Conservation (phyloP, 2,888 invertebrate genomes). For the Pantelozetes paolii region DNA sequence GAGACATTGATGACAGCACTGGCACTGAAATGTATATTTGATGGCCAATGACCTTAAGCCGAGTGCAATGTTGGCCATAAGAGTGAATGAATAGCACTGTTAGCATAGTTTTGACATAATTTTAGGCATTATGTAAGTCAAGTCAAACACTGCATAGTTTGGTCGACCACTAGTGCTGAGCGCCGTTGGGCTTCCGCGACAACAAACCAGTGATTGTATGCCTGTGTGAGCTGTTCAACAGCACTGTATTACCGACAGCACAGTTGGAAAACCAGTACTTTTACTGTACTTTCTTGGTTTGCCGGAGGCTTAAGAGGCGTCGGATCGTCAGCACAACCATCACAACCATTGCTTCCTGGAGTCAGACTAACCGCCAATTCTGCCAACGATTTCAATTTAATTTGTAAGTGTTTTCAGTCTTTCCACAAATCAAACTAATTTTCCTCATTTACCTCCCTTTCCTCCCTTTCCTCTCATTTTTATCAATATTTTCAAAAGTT, state of each 20-base stretch:
- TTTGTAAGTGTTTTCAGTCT: conserved; percentile 4
- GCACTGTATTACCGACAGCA: neutral
- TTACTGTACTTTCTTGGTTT: neutral
- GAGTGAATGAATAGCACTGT: neutral
- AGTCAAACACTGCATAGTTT: neutral
- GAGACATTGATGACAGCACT: neutral
- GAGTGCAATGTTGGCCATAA: conserved; percentile 6
- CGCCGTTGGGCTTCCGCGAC: conserved; percentile 29
- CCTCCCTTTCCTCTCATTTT: neutral
- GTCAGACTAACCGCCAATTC: neutral
- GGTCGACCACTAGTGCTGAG: conserved; percentile 22
- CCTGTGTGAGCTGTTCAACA: neutral
- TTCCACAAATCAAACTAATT: neutral
- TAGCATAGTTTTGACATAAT: neutral
- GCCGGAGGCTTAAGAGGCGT: neutral
- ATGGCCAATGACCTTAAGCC: conserved; percentile 13
- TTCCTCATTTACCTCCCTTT: neutral
- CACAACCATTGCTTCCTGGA: conserved; percentile 29
- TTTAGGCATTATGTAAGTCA: conserved; percentile 17
- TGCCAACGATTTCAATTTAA: neutral
- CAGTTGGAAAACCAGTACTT: conserved; percentile 12
- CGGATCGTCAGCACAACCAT: neutral
- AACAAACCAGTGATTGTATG: neutral
- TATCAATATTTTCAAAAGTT: no score
- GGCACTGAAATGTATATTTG: no score